phyloP scores from a whole-genome alignment of 2,888 invertebrate genomes.

The Drosophila tripunctata region DNA sequence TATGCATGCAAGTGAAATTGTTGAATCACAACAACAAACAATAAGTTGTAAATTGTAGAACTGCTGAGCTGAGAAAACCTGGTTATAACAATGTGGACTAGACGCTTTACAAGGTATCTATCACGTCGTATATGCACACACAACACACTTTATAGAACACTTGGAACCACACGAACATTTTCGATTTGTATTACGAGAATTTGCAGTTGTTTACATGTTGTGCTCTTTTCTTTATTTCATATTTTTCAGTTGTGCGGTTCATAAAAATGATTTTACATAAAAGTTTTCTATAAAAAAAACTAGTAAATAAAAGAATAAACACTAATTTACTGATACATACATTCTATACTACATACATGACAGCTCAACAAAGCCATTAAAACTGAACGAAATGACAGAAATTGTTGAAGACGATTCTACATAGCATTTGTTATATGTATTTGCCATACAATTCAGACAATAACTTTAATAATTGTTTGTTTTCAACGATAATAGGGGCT shows the following conservation, averaged over 20 bases:
- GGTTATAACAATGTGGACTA: not conserved
- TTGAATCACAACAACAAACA: constrained; percentile 1
- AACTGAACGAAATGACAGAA: not conserved
- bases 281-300: constrained; percentile 6
- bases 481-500: not conserved
- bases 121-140: too few relatives aligned
- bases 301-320: not conserved
- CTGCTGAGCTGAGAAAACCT: not conserved
- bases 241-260: too few relatives aligned
- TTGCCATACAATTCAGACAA: not conserved
- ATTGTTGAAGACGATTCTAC: constrained; percentile 1
- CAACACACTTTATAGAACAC: not conserved
- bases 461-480: not conserved
- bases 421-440: not conserved
- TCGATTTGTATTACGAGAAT: constrained; percentile 6
- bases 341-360: too few relatives aligned
- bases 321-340: too few relatives aligned
- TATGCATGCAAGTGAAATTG: constrained; percentile 18
- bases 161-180: too few relatives aligned
- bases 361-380: constrained; percentile 21
- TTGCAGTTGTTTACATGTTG: constrained; percentile 10
- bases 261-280: constrained; percentile 4
- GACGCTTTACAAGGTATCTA: too few relatives aligned
- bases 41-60: too few relatives aligned
- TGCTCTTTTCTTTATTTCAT: not conserved